Conservation (phyloP, 2,888 invertebrate species). For the Asteroscopus sphinx region DNA sequence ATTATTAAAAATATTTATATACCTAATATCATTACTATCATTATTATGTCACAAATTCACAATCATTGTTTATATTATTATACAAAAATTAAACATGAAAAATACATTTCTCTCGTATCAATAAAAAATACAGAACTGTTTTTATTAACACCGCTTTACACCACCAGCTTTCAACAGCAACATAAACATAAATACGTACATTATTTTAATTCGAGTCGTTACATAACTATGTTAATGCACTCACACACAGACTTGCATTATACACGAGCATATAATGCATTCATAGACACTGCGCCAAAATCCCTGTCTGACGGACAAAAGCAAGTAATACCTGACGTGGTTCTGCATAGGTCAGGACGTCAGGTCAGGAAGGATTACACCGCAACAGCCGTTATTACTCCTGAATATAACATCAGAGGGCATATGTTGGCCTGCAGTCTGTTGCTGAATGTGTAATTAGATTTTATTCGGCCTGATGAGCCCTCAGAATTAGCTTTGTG, state of each 20-base stretch:
- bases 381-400: conserved; percentile 75
- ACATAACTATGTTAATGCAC: conserved; percentile 40
- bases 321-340: conserved; percentile 71
- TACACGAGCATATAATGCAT: conserved; percentile 67
- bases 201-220: conserved; percentile 16
- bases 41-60: too few species aligned
- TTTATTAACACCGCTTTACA: too few species aligned
- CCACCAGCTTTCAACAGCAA: background rate
- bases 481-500: conserved; percentile 60
- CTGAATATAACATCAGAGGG: conserved; percentile 75
- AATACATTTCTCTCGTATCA: too few species aligned
- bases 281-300: conserved; percentile 71
- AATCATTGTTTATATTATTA: too few species aligned
- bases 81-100: too few species aligned
- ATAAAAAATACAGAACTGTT: too few species aligned
- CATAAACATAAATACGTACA: background rate
- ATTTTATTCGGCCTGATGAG: conserved; percentile 63
- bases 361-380: too few species aligned
- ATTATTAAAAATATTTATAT: too few species aligned
- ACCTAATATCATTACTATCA: too few species aligned
- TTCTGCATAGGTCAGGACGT: conserved; percentile 41
- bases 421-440: conserved; percentile 8
- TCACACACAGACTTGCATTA: conserved; percentile 60
- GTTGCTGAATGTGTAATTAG: conserved; percentile 61
- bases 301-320: conserved; percentile 70